phyloP scores from a whole-genome alignment of 1,140 invertebrate genomes.

The Ips nitidus region DNA sequence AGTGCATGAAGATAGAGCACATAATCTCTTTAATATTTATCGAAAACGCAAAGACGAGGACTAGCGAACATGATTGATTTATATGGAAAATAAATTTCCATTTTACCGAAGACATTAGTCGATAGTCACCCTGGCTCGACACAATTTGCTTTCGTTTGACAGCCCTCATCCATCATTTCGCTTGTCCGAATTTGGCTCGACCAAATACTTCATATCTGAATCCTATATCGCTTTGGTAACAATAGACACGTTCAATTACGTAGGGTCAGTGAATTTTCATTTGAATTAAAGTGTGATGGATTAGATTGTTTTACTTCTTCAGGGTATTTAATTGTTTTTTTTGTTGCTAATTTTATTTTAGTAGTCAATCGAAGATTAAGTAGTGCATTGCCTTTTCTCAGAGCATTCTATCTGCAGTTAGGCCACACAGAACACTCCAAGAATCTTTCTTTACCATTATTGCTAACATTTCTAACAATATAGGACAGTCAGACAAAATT shows the following conservation, averaged over 20 bases:
- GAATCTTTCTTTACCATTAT: too few species aligned
- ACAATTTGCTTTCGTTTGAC: slow-evolving; percentile 33
- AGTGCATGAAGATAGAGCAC: slow-evolving; percentile 23
- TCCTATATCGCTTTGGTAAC: slow-evolving; percentile 11
- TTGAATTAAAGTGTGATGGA: too few species aligned
- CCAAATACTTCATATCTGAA: slow-evolving; percentile 29
- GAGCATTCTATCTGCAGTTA: too few species aligned
- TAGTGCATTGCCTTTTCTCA: too few species aligned
- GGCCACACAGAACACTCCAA: too few species aligned
- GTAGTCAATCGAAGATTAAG: too few species aligned
- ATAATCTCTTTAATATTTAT: slow-evolving; percentile 29
- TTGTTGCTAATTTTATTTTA: too few species aligned
- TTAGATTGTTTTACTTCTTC: too few species aligned
- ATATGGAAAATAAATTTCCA: slow-evolving; percentile 35
- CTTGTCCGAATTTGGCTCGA: slow-evolving; percentile 29
- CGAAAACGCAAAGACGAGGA: slow-evolving; percentile 28
- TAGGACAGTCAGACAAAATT: too few species aligned
- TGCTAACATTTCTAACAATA: too few species aligned
- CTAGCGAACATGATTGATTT: slow-evolving; percentile 33
- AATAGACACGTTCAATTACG: slow-evolving; percentile 6
- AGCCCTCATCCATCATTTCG: slow-evolving; percentile 31
- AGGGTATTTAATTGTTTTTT: too few species aligned
- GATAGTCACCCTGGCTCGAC: slow-evolving; percentile 31
- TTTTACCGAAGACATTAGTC: slow-evolving; percentile 35
- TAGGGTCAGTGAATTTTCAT: neutral